phyloP scores from a whole-genome alignment of 1,140 invertebrate genomes.

The Drosophila navojoa region DNA sequence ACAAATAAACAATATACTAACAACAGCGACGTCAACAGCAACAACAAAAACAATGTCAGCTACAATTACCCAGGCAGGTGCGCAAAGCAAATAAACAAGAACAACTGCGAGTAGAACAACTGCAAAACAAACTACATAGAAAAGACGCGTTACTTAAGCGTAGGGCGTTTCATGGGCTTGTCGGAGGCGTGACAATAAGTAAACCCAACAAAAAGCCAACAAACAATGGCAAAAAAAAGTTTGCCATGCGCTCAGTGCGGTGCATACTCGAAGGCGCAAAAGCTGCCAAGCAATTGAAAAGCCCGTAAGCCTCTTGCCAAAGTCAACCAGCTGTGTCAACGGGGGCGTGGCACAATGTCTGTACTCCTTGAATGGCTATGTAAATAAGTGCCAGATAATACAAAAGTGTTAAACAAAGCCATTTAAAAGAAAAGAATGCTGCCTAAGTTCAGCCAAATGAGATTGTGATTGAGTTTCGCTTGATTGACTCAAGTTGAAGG shows the following conservation, averaged over 20 bases:
- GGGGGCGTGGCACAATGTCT: constrained; percentile 18
- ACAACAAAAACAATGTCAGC: constrained; percentile 30
- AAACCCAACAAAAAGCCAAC: constrained; percentile 12
- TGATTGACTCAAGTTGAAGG: constrained; percentile 28
- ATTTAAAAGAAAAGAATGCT: constrained; percentile 13
- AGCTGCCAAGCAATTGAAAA: constrained; percentile 31
- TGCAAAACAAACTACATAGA: constrained; percentile 36
- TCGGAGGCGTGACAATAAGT: constrained; percentile 25
- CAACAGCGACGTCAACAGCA: neutral
- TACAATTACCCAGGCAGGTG: constrained; percentile 42
- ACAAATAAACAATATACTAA: constrained; percentile 24
- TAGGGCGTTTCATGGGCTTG: neutral
- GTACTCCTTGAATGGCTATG: constrained; percentile 16
- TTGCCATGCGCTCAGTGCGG: constrained; percentile 10
- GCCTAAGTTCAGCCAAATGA: constrained; percentile 29
- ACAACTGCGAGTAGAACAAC: constrained; percentile 22
- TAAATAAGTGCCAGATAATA: constrained; percentile 16
- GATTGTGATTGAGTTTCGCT: constrained; percentile 22
- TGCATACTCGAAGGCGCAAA: constrained; percentile 39
- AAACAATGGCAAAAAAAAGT: constrained; percentile 35
- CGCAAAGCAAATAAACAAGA: constrained; percentile 37
- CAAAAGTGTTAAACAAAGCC: constrained; percentile 20
- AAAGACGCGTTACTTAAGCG: constrained; percentile 44
- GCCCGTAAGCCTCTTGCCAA: constrained; percentile 34
- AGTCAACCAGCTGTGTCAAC: constrained; percentile 7